These are phyloP conservation scores for Girardinus metallicus DNA, from an alignment of 2,797 vertebrate genomes.

Conservation along the genomic window DNA sequence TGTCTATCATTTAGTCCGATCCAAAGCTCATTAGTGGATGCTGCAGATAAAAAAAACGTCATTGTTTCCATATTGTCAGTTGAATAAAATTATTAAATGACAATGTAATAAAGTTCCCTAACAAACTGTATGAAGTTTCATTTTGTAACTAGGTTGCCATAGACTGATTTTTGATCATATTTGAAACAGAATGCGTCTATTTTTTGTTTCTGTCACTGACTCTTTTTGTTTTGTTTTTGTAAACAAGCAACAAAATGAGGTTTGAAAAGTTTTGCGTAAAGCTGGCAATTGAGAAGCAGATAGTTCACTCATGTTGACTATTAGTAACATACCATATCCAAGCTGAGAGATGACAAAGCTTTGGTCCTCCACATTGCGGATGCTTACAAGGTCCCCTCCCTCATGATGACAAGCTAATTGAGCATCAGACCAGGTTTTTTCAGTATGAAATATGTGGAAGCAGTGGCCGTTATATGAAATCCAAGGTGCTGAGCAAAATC, in stretches of 20 bases:
- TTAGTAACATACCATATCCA: slow-evolving; percentile 82
- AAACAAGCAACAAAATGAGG: too few species aligned
- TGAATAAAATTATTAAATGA: not conserved
- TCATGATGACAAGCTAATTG: slow-evolving; percentile 80
- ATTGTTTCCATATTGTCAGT: too few species aligned
- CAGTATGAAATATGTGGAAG: slow-evolving; percentile 81
- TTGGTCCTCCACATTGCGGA: slow-evolving; percentile 88
- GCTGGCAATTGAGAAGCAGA: too few species aligned
- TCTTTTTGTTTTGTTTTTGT: too few species aligned
- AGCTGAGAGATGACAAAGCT: slow-evolving; percentile 90
- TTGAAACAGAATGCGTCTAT: too few species aligned
- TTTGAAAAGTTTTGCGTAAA: too few species aligned
- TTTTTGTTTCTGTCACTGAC: too few species aligned
- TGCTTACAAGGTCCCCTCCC: slow-evolving; percentile 86
- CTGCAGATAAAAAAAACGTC: slow-evolving; percentile 59
- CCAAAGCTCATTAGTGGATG: slow-evolving; percentile 86
- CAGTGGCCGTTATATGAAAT: slow-evolving; percentile 87
- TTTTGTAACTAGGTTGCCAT: too few species aligned
- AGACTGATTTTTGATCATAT: too few species aligned
- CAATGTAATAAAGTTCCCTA: not conserved
- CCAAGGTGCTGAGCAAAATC: slow-evolving; percentile 84
- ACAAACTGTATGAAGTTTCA: too few species aligned
- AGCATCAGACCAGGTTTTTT: slow-evolving; percentile 84
- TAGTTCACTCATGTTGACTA: too few species aligned
- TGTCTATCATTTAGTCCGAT: slow-evolving; percentile 90